phyloP scores from a whole-genome alignment of 2,888 invertebrate species.

The Mythimna impura region DNA sequence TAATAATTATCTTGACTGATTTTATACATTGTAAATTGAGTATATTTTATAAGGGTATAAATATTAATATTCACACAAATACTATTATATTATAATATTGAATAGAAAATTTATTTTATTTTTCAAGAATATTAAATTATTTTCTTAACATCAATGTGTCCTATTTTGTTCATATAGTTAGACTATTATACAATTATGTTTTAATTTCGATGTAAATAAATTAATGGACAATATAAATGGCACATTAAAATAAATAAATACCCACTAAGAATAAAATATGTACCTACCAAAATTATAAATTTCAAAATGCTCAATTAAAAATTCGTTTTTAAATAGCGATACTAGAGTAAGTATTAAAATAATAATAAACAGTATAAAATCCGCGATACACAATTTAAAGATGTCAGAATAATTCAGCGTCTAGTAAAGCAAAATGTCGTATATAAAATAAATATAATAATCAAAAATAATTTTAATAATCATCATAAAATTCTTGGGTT shows the following conservation, averaged over 20 bases:
- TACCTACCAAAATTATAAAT: neutral
- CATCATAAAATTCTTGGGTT: neutral
- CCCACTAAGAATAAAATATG: neutral
- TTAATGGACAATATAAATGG: neutral
- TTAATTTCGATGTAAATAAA: neutral
- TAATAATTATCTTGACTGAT: neutral
- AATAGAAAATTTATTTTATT: neutral
- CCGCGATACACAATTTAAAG: neutral
- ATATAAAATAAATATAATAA: neutral
- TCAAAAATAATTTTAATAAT: neutral
- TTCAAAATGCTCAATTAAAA: neutral
- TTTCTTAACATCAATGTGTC: neutral
- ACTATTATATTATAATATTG: neutral
- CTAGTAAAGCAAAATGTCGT: neutral
- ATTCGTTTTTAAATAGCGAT: neutral
- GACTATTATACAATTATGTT: neutral
- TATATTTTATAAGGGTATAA: neutral
- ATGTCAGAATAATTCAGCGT: neutral
- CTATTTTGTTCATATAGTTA: neutral
- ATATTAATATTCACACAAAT: neutral
- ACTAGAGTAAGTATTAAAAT: neutral
- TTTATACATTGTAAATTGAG: conserved; percentile 12
- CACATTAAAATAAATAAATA: conserved; percentile 3
- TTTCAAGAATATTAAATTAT: neutral
- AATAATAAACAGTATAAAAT: conserved; percentile 9